Percentiles rank a stretch among this genome's conserved stretches.
Evolutionary conservation across 2,888 invertebrate species (phyloP).

Genomic region (Nysson spinosus): DNA sequence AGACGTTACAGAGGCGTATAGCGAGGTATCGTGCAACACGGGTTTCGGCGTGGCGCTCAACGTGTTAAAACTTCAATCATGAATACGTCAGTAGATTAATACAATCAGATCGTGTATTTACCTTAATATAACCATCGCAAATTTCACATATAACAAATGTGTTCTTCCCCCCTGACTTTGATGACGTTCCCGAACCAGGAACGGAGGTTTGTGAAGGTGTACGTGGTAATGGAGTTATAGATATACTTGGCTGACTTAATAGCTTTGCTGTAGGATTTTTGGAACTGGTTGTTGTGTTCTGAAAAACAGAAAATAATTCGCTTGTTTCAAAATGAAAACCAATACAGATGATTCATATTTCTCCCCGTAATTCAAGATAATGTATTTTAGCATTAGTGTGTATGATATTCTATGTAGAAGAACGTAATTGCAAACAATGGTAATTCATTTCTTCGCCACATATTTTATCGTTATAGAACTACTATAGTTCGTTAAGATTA

Average conservation of each 20-base stretch:
- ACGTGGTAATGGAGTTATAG: conserved; percentile 92
- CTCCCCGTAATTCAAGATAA: no score
- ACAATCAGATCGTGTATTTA: conserved; percentile 59
- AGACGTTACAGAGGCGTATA: no score
- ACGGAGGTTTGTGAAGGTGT: conserved; percentile 76
- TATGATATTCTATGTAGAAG: no score
- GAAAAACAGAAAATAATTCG: conserved; percentile 56
- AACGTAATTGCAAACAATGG: no score
- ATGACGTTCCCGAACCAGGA: conserved; percentile 73
- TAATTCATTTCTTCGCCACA: no score
- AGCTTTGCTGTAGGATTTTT: conserved; percentile 77
- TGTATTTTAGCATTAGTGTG: no score
- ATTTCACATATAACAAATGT: conserved; percentile 97
- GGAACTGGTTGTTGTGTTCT: conserved; percentile 72
- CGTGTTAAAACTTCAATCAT: no score
- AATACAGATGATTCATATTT: no score
- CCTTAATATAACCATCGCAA: conserved; percentile 96
- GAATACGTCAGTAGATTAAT: conserved; percentile 1
- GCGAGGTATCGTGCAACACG: no score
- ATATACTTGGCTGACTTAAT: conserved; percentile 90
- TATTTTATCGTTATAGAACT: no score
- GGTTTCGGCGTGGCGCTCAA: no score
- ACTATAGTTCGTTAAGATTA: no score
- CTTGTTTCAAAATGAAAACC: conserved; percentile 18
- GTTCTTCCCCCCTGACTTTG: conserved; percentile 82